Percentiles rank a stretch among this genome's conserved stretches.
Conservation (phyloP, 2,113 vertebrate genomes). For the Motacilla tschutschensis region DNA sequence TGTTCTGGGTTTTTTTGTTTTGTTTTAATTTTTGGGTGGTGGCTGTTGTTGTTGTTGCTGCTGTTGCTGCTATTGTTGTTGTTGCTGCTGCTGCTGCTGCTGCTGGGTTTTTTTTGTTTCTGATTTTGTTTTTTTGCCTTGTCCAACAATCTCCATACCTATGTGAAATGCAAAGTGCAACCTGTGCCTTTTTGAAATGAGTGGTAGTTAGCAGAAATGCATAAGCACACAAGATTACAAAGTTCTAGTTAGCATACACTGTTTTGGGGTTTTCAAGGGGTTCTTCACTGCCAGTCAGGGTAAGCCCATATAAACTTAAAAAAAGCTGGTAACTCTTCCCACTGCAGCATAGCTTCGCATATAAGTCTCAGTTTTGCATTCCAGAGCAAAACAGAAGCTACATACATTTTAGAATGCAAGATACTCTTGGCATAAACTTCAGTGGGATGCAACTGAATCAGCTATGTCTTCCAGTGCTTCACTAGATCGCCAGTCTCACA, state of each 20-base stretch:
- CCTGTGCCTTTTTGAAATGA: not conserved
- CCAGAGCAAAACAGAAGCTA: not conserved
- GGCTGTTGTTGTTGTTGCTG: not conserved
- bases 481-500: not conserved
- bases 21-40: not conserved
- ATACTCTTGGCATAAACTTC: not conserved
- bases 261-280: not conserved
- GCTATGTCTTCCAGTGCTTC: not conserved
- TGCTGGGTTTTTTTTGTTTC: not conserved
- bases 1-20: not conserved
- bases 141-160: fast-evolving
- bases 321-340: not conserved
- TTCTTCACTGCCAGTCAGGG: not conserved
- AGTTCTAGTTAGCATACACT: not conserved
- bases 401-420: not conserved
- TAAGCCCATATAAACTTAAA: not conserved
- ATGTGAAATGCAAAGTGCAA: not conserved
- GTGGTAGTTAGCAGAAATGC: not conserved
- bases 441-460: not conserved
- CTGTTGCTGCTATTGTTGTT: not conserved
- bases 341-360: not conserved
- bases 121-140: not conserved
- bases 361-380: fast-evolving
- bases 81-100: no score
- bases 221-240: not conserved